phyloP scores from a whole-genome alignment of 2,113 vertebrate species.

The Kryptolebias marmoratus region DNA sequence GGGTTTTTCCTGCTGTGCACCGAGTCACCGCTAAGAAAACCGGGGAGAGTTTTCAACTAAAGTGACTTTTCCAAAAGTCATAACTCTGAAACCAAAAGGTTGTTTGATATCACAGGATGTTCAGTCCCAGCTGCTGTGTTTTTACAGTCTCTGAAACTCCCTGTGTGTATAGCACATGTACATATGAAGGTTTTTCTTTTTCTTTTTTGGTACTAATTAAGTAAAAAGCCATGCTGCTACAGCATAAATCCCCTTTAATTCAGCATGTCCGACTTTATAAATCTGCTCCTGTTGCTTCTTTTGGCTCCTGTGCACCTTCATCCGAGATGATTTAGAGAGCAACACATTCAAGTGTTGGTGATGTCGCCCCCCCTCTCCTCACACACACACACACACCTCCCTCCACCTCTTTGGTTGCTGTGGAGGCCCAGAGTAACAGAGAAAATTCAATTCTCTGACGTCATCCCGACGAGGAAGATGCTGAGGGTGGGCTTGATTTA shows the following conservation, averaged over 20 bases:
- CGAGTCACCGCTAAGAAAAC: too few relatives aligned
- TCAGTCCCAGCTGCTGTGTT: background rate
- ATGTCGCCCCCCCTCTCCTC: constrained; percentile 24
- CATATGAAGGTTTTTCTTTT: background rate
- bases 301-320: constrained; percentile 65
- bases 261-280: constrained; percentile 54
- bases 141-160: background rate
- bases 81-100: too few relatives aligned
- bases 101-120: background rate
- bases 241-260: constrained; percentile 3
- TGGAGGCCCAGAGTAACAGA: constrained; percentile 65
- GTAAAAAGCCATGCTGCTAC: background rate
- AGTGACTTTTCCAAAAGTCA: too few relatives aligned
- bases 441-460: constrained; percentile 76
- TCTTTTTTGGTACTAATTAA: background rate
- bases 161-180: background rate
- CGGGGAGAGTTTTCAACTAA: too few relatives aligned
- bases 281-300: constrained; percentile 48
- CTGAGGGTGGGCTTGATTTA: constrained; percentile 69
- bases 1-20: too few relatives aligned
- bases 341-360: constrained; percentile 77
- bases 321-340: constrained; percentile 75
- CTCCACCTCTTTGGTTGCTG: constrained; percentile 61
- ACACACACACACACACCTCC: too few relatives aligned
- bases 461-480: constrained; percentile 59